These are phyloP conservation scores for Micropoecilia bifurca DNA, from an alignment of 2,797 vertebrate genomes.

Conservation along the genomic window DNA sequence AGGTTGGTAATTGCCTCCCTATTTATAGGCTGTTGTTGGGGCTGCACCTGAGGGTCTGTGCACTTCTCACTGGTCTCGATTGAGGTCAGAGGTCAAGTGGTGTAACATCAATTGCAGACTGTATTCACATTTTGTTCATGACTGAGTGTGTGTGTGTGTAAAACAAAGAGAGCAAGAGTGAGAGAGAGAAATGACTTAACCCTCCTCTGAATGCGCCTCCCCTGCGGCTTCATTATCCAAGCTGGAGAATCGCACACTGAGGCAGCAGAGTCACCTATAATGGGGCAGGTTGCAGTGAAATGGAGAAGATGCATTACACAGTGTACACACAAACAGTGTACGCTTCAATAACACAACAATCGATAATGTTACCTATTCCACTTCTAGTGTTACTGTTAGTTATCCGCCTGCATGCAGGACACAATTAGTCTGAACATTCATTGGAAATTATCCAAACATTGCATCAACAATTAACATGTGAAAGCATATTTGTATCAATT, in stretches of 20 bases:
- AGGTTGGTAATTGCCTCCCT: constrained; percentile 66
- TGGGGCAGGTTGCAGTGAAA: constrained; percentile 67
- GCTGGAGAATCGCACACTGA: constrained; percentile 61
- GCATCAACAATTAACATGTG: neutral
- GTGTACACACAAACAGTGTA: constrained; percentile 16
- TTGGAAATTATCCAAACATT: neutral
- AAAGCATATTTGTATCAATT: neutral
- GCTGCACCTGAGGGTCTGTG: constrained; percentile 42
- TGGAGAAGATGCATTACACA: constrained; percentile 44
- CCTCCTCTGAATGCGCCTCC: constrained; percentile 65
- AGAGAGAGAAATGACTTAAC: constrained; percentile 62
- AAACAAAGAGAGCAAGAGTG: neutral
- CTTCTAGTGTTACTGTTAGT: neutral
- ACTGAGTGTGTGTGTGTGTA: neutral
- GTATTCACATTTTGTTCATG: neutral
- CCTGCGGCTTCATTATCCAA: constrained; percentile 75
- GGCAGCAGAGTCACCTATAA: constrained; percentile 70
- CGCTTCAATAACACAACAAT: constrained; percentile 29
- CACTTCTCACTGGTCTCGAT: constrained; percentile 60
- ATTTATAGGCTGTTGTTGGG: constrained; percentile 67
- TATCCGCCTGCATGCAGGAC: neutral
- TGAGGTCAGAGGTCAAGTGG: constrained; percentile 70
- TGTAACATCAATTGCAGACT: constrained; percentile 63
- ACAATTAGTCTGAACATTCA: neutral
- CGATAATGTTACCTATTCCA: constrained; percentile 7